Conservation (phyloP, 1,140 invertebrate genomes). For the Ectropis grisescens region DNA sequence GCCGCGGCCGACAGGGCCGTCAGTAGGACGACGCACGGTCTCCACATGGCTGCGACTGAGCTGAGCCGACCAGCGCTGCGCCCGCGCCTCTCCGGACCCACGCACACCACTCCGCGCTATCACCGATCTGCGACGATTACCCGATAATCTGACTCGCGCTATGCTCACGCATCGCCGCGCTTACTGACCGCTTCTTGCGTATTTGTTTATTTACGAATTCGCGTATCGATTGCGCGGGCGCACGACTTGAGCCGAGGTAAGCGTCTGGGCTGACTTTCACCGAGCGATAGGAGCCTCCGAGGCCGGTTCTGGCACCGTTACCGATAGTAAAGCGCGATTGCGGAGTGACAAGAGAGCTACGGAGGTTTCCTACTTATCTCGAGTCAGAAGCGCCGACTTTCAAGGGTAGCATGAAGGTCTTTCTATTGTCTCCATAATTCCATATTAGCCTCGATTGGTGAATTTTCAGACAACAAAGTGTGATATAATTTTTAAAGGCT, state of each 20-base stretch:
- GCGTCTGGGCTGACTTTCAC: constrained; percentile 59
- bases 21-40: constrained; percentile 20
- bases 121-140: constrained; percentile 20
- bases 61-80: constrained; percentile 21
- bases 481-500: too few species aligned
- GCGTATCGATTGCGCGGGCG: constrained; percentile 23
- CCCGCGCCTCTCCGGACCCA: constrained; percentile 29
- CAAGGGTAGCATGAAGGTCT: too few species aligned
- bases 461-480: too few species aligned
- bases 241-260: constrained; percentile 35
- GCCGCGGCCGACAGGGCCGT: constrained; percentile 1
- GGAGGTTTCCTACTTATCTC: constrained; percentile 7
- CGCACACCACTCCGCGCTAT: constrained; percentile 36
- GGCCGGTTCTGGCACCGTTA: constrained; percentile 53
- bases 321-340: constrained; percentile 48
- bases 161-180: constrained; percentile 20
- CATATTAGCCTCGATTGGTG: too few species aligned
- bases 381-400: neutral
- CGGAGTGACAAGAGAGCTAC: constrained; percentile 13
- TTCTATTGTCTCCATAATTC: too few species aligned
- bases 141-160: constrained; percentile 28
- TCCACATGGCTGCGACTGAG: constrained; percentile 41
- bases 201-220: constrained; percentile 46
- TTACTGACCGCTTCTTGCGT: constrained; percentile 17
- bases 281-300: constrained; percentile 33